A percentile compares a stretch with the other conserved stretches of the same genome.
These are phyloP conservation scores for Buceros bicornis DNA, from an alignment of 2,797 vertebrate species.

Conservation along the genomic window DNA sequence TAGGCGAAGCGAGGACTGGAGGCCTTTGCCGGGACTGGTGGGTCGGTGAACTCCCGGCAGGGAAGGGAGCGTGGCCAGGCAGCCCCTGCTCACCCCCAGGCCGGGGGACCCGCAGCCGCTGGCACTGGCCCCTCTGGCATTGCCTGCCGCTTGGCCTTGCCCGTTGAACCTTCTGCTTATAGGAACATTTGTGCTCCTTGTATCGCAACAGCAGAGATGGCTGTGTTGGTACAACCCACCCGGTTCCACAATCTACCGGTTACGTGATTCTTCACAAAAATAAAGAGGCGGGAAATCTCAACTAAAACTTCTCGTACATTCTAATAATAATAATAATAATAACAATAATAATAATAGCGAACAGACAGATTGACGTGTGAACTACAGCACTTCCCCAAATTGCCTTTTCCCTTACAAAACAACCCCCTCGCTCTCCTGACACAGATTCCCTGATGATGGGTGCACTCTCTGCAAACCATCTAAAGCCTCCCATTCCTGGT, in stretches of 20 bases:
- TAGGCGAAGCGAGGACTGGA: neutral
- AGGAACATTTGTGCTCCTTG: neutral
- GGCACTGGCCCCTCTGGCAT: neutral
- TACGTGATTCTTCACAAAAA: neutral
- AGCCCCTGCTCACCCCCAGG: neutral
- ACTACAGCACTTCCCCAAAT: constrained; percentile 28
- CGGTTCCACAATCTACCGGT: neutral
- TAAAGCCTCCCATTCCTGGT: neutral
- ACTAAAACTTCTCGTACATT: constrained; percentile 8
- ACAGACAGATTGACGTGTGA: constrained; percentile 32
- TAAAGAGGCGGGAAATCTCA: constrained; percentile 2
- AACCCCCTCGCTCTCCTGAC: neutral
- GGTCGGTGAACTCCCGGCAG: neutral
- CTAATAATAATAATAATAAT: neutral
- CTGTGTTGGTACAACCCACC: neutral
- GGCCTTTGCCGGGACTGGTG: neutral
- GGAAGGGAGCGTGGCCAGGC: neutral
- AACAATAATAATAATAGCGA: neutral
- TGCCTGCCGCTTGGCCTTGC: neutral
- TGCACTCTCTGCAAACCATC: neutral
- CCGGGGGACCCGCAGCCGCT: neutral
- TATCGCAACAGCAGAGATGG: neutral
- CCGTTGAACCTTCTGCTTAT: neutral
- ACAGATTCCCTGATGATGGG: neutral
- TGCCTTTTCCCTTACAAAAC: constrained; percentile 31